Conservation (phyloP, 2,888 invertebrate genomes). For the Athalia cordata region DNA sequence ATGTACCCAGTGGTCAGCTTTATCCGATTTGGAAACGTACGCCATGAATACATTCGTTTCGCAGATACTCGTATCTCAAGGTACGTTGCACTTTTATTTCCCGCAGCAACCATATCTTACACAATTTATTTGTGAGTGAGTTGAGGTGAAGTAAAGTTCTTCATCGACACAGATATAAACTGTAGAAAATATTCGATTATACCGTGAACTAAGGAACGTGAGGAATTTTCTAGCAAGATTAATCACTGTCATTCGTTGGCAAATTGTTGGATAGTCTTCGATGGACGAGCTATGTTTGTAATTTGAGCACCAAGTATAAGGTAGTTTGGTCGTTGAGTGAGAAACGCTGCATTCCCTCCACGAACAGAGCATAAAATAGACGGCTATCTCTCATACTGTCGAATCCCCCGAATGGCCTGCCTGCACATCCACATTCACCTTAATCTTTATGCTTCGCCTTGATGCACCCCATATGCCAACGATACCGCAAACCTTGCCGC, state of each 20-base stretch:
- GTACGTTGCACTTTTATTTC: background rate
- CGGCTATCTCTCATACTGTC: conserved; percentile 43
- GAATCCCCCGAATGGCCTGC: conserved; percentile 8
- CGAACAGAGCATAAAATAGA: conserved; percentile 37
- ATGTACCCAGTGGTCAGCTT: conserved; percentile 36
- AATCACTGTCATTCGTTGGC: conserved; percentile 41
- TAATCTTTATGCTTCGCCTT: background rate
- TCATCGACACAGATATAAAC: background rate
- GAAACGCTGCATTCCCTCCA: conserved; percentile 35
- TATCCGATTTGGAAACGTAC: background rate
- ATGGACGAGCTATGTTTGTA: conserved; percentile 32
- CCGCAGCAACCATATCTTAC: background rate
- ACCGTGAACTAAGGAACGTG: background rate
- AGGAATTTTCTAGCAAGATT: conserved; percentile 26
- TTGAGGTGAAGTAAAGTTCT: background rate
- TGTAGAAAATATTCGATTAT: conserved; percentile 26
- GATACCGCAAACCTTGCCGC: background rate
- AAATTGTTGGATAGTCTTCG: conserved; percentile 32
- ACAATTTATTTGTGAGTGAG: background rate
- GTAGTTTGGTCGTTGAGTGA: background rate
- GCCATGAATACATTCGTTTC: background rate
- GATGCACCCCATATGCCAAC: background rate
- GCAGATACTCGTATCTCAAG: no score
- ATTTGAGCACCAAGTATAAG: conserved; percentile 36
- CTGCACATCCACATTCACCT: conserved; percentile 26